These are phyloP conservation scores for Cataglyphis cursor DNA, from an alignment of 2,888 invertebrate genomes.

Conservation along the genomic window DNA sequence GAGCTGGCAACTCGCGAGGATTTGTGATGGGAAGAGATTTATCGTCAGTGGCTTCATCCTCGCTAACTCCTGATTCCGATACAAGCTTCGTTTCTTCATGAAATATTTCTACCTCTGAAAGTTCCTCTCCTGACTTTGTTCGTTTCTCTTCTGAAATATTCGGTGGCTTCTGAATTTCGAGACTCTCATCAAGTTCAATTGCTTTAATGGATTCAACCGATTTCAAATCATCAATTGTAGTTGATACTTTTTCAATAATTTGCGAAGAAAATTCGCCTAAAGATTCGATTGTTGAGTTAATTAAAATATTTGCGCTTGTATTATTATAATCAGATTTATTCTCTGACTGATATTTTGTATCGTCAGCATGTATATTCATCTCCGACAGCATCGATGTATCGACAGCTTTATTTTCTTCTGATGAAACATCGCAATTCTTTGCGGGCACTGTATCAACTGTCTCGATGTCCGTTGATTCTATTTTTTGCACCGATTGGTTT, in stretches of 20 bases:
- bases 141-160: constrained; percentile 37
- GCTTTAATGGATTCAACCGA: background rate
- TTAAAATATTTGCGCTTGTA: background rate
- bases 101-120: constrained; percentile 16
- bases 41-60: constrained; percentile 10
- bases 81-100: constrained; percentile 38
- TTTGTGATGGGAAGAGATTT: constrained; percentile 3
- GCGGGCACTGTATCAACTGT: background rate
- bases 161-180: constrained; percentile 40
- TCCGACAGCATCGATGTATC: constrained; percentile 6
- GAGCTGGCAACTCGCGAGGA: background rate
- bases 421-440: background rate
- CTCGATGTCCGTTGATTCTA: background rate
- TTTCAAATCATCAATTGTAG: background rate
- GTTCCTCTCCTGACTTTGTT: background rate
- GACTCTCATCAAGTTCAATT: constrained; percentile 79
- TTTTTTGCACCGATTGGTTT: background rate
- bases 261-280: background rate
- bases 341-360: background rate
- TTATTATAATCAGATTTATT: constrained; percentile 2
- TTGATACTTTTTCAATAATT: background rate
- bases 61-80: constrained; percentile 46
- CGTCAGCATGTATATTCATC: background rate
- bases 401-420: background rate
- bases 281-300: background rate